A percentile compares a stretch with the other conserved stretches of the same genome.
Evolutionary conservation across 2,113 vertebrate genomes (phyloP).

Genomic region (Callopanchax toddi): DNA sequence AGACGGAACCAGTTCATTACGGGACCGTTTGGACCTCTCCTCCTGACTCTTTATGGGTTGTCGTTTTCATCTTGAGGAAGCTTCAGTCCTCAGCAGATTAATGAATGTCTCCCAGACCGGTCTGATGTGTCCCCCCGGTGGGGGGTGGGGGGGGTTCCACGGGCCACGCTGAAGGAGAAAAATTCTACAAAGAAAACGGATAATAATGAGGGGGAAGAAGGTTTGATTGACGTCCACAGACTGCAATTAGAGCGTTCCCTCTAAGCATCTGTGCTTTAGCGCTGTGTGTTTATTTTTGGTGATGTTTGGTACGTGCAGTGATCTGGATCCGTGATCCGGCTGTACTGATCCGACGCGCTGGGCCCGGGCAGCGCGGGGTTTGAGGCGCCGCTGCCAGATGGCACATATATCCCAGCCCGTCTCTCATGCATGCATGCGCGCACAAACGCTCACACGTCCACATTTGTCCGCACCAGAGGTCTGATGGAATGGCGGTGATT

Average conservation of each 20-base stretch:
- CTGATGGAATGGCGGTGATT: constrained; percentile 64
- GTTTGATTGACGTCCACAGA: constrained; percentile 93
- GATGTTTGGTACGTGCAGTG: constrained; percentile 79
- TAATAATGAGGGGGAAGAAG: constrained; percentile 51
- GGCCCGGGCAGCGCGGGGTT: constrained; percentile 86
- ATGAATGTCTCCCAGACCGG: constrained; percentile 61
- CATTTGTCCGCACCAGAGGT: constrained; percentile 43
- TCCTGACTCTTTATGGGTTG: not conserved
- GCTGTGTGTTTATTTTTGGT: constrained; percentile 52
- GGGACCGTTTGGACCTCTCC: not conserved
- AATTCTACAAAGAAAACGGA: constrained; percentile 33
- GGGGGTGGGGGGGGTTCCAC: constrained; percentile 9
- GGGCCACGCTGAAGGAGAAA: constrained; percentile 51
- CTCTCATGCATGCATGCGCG: constrained; percentile 23
- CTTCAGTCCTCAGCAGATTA: constrained; percentile 38
- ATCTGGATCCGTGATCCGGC: constrained; percentile 91
- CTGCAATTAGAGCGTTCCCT: constrained; percentile 92
- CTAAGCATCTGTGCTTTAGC: constrained; percentile 67
- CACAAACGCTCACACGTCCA: constrained; percentile 26
- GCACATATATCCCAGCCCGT: constrained; percentile 75
- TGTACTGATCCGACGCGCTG: constrained; percentile 90
- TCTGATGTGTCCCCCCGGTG: constrained; percentile 45
- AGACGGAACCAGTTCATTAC: too few species aligned
- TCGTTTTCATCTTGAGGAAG: constrained; percentile 19
- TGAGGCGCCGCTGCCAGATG: constrained; percentile 90